Percentiles rank a stretch among this genome's conserved stretches.
phyloP scores from a whole-genome alignment of 2,888 invertebrate genomes.

The Tipula lateralis region DNA sequence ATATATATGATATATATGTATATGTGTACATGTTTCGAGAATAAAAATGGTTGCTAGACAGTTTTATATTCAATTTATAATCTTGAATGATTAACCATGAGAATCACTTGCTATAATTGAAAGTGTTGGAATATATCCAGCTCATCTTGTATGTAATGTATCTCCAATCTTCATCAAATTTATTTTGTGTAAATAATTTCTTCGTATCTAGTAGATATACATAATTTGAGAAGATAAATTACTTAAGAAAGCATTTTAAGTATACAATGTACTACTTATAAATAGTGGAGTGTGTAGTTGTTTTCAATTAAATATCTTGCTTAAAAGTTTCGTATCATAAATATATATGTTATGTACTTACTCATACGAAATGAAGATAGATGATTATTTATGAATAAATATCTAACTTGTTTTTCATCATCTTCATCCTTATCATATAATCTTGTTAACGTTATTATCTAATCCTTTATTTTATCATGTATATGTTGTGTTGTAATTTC shows the following conservation, averaged over 20 bases:
- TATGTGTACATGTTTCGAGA: neutral
- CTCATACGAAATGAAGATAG: neutral
- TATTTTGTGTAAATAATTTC: neutral
- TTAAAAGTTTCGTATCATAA: neutral
- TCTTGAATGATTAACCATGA: neutral
- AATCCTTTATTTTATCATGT: neutral
- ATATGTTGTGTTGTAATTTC: neutral
- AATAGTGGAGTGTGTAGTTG: neutral
- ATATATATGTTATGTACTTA: too few species aligned
- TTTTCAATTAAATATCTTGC: constrained; percentile 15
- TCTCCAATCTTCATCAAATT: neutral
- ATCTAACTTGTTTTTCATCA: neutral
- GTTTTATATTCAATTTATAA: neutral
- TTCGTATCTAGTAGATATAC: neutral
- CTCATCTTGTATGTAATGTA: neutral
- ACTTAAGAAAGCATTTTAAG: neutral
- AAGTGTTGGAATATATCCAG: neutral
- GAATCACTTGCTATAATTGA: neutral
- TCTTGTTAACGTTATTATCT: neutral
- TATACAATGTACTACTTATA: neutral
- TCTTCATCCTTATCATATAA: neutral
- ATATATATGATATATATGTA: too few species aligned
- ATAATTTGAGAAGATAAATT: neutral
- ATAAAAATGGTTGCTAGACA: neutral
- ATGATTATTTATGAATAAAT: constrained; percentile 12